Evolutionary conservation across 2,113 vertebrate genomes (phyloP).

Genomic region (Protobothrops mucrosquamatus): DNA sequence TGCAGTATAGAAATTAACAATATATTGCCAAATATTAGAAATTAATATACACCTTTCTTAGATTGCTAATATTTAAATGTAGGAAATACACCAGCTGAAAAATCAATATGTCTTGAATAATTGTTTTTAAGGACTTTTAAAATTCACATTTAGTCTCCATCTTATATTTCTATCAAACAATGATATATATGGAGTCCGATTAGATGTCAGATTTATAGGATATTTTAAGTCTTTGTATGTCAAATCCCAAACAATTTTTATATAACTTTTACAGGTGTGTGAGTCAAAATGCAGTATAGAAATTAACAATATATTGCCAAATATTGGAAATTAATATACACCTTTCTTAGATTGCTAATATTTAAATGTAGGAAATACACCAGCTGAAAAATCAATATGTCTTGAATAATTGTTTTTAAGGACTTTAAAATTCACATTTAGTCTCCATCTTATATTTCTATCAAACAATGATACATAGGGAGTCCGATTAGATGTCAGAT

Average conservation of each 20-base stretch:
- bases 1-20: background rate
- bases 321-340: background rate
- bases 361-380: background rate
- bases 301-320: too few relatives aligned
- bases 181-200: background rate
- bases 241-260: background rate
- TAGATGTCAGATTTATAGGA: background rate
- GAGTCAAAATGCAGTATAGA: too few relatives aligned
- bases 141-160: background rate
- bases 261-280: too few relatives aligned
- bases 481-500: background rate
- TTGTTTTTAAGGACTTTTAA: background rate
- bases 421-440: background rate
- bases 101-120: background rate
- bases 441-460: background rate
- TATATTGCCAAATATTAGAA: background rate
- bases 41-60: background rate
- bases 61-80: background rate
- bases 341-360: background rate
- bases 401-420: background rate
- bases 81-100: background rate
- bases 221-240: background rate
- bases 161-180: background rate
- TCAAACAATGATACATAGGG: background rate
- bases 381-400: background rate